These are phyloP conservation scores for Helarctos malayanus DNA, from an alignment of 2,797 vertebrate species.

Conservation along the genomic window DNA sequence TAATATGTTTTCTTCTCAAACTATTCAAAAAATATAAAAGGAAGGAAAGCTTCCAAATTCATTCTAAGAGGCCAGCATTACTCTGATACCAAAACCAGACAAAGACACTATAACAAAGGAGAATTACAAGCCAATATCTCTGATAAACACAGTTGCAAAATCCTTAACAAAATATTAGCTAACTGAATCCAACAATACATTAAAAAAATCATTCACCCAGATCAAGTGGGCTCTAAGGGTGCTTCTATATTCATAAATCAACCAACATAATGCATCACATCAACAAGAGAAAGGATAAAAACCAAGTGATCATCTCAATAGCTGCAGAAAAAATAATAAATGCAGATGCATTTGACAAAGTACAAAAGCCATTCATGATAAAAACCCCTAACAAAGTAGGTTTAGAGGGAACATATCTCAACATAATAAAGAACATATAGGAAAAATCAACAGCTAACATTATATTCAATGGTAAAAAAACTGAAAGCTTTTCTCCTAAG, in stretches of 20 bases:
- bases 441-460: background rate
- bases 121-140: background rate
- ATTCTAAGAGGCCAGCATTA: background rate
- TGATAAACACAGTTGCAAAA: background rate
- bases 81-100: background rate
- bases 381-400: background rate
- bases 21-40: background rate
- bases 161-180: background rate
- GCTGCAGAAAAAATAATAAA: background rate
- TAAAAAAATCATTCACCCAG: background rate
- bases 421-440: background rate
- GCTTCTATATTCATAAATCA: background rate
- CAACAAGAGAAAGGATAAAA: background rate
- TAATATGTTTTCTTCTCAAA: background rate
- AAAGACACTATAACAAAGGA: background rate
- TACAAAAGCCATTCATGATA: background rate
- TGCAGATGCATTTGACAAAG: background rate
- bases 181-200: background rate
- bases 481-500: background rate
- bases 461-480: background rate
- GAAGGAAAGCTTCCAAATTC: background rate
- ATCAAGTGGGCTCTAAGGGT: background rate
- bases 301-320: background rate
- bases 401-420: background rate
- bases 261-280: background rate